phyloP scores from a whole-genome alignment of 53 echinoderm and acorn worm species.

The Temnopleurus reevesii region DNA sequence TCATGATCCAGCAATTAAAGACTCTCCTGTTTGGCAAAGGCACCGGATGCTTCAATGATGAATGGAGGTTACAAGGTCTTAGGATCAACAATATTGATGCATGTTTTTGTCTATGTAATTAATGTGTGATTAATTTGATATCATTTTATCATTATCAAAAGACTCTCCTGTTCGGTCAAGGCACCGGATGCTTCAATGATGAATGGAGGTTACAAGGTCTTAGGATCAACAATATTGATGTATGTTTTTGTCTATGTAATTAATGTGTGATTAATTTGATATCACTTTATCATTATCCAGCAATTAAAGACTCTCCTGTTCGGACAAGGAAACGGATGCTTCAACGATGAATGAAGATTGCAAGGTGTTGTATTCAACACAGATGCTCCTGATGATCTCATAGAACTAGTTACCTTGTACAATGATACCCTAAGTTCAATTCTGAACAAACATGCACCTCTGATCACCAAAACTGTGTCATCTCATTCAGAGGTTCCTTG shows the following conservation, averaged over 20 bases:
- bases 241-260: too few relatives aligned
- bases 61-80: constrained; percentile 87
- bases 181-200: constrained; percentile 78
- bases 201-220: constrained; percentile 90
- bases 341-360: constrained; percentile 87
- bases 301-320: constrained; percentile 89
- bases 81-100: constrained; percentile 71
- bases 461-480: neutral
- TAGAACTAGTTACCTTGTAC: neutral
- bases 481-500: neutral
- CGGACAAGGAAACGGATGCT: constrained; percentile 72
- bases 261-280: too few relatives aligned
- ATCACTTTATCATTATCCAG: constrained; percentile 49
- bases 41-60: constrained; percentile 79
- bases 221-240: constrained; percentile 70
- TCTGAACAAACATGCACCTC: neutral
- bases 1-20: constrained; percentile 90
- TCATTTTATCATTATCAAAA: constrained; percentile 47
- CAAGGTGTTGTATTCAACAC: constrained; percentile 82
- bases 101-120: too few relatives aligned
- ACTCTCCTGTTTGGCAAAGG: constrained; percentile 83
- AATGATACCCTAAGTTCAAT: neutral
- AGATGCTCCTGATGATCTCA: neutral
- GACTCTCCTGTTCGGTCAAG: constrained; percentile 80
- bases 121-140: too few relatives aligned